These are phyloP conservation scores for Chelonus insularis DNA, from an alignment of 1,140 invertebrate species.

Conservation along the genomic window DNA sequence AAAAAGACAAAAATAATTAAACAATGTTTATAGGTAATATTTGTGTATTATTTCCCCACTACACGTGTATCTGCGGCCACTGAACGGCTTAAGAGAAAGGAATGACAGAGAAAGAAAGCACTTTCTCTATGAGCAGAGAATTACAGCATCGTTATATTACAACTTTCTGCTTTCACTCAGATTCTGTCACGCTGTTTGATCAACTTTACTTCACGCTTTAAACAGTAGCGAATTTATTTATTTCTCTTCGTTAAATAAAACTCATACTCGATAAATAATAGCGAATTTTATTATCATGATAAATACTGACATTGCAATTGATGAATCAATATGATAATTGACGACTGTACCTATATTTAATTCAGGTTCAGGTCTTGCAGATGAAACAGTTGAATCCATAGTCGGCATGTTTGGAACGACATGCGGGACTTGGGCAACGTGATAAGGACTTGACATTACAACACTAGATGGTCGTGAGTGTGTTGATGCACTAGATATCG, in stretches of 20 bases:
- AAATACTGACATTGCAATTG: not conserved
- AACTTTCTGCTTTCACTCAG: slow-evolving; percentile 60
- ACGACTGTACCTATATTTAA: slow-evolving; percentile 66
- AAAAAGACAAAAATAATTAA: slow-evolving; percentile 36
- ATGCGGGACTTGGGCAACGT: slow-evolving; percentile 46
- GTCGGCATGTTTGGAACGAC: slow-evolving; percentile 56
- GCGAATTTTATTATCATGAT: not conserved
- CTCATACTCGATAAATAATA: no score
- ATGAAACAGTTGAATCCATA: slow-evolving; percentile 65
- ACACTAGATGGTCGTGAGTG: slow-evolving; percentile 35
- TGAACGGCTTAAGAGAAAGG: slow-evolving; percentile 44
- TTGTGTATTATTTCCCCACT: no score
- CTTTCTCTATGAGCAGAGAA: slow-evolving; percentile 51
- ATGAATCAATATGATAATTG: no score
- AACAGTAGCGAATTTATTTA: not conserved
- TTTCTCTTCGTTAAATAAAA: no score
- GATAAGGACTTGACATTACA: slow-evolving; percentile 42
- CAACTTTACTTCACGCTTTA: slow-evolving; percentile 9
- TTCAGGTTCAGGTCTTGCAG: slow-evolving; percentile 63
- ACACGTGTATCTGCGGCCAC: no score
- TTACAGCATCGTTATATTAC: slow-evolving; percentile 59
- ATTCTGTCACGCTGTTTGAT: slow-evolving; percentile 40
- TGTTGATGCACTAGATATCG: slow-evolving; percentile 39
- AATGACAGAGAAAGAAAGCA: slow-evolving; percentile 52
- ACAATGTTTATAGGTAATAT: no score